These are phyloP conservation scores for Spheniscus humboldti DNA, from an alignment of 2,797 vertebrate genomes.

Conservation along the genomic window DNA sequence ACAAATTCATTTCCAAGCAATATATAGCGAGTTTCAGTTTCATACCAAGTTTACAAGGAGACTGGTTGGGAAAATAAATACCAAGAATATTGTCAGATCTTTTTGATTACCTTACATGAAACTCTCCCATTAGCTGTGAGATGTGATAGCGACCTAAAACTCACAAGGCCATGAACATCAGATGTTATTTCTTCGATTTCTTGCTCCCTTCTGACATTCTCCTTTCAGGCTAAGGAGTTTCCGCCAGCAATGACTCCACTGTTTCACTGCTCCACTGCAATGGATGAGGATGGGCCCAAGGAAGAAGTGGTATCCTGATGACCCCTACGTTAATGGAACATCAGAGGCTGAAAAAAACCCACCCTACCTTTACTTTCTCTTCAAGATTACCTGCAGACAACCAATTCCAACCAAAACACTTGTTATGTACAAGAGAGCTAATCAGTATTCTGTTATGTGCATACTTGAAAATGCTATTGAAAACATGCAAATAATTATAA, in stretches of 20 bases:
- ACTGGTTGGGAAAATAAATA: neutral
- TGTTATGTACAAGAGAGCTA: neutral
- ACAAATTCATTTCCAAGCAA: neutral
- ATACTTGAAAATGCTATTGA: neutral
- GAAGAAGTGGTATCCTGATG: neutral
- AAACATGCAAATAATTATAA: neutral
- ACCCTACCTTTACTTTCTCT: neutral
- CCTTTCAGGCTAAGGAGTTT: neutral
- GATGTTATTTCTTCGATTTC: neutral
- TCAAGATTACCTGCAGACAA: neutral
- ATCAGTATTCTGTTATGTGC: neutral
- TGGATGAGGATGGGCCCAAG: neutral
- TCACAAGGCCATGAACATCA: neutral
- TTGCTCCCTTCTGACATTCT: neutral
- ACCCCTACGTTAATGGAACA: rapidly evolving
- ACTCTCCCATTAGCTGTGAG: neutral
- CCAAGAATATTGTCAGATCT: neutral
- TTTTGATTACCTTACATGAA: neutral
- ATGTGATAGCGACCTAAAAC: neutral
- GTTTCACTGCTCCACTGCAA: neutral
- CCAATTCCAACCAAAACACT: neutral
- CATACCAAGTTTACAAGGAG: neutral
- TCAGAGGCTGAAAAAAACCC: neutral
- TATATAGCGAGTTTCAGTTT: neutral
- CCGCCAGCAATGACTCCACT: neutral